Base-by-base conservation (phyloP, 2,113 vertebrate species). In the Porphyrio hochstetteri region DNA sequence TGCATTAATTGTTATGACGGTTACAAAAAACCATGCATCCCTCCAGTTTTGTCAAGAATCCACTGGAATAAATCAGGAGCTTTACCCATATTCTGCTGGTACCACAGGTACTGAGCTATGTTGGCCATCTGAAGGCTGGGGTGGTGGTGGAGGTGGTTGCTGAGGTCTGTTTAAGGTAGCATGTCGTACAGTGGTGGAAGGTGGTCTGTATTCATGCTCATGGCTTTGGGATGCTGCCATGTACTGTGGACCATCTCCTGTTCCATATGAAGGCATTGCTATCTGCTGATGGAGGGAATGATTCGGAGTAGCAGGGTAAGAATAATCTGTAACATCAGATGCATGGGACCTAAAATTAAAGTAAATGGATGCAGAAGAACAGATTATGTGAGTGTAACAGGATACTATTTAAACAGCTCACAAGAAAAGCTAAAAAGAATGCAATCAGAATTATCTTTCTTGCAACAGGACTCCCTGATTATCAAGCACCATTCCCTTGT, bases 251-350 rank as follows among this genome's bases (percentile, higher is more conserved):
- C 85, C 95, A 10, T 98, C 98, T 31, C 96, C 97, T 5, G 97
- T 64, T 42, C 96, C 78, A 19, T 98, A 98, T 2, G 98, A 97
- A 75, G 98, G 97, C 60, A 98, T 94, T 82, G 96, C 70, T 13
- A 98, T 97, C 92, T 99, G 99, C 17, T 98, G 98, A 16, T 99
- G 98, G 81, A 99, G 97, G 28, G 98, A 98, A 20, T 99, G 99
- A 97, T 99, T 99, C 94, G 99, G 99, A 90, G 99, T 98, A 69
- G 98, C 98, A 59, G 99, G 99, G 63, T 99, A 99, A 63, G 99
- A 99, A 83, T 99, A 99, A 92, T 98, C 98, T 10, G 98, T 98
- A 75, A 98, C 97, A 75, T 99, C 99, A 12, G 96, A 98, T 9
- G 98, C 97, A 28, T 99, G 99, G 69, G 98, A 99, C 98, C 99